phyloP scores from a whole-genome alignment of 2,888 invertebrate genomes.

The Eilema griseolum region DNA sequence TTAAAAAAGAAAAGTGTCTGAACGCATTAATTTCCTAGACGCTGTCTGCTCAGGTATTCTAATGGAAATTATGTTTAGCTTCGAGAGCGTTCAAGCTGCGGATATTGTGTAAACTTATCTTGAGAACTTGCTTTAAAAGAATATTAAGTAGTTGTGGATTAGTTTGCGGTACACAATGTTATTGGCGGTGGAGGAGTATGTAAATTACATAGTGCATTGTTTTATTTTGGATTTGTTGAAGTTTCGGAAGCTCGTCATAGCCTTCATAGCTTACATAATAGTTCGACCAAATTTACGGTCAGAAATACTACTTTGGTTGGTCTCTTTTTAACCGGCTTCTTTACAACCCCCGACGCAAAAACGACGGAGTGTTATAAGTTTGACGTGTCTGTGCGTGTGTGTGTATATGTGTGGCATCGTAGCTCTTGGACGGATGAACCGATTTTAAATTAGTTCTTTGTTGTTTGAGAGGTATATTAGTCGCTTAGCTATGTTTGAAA shows the following conservation, averaged over 20 bases:
- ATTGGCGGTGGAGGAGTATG: background rate
- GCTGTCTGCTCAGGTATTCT: slow-evolving; percentile 30
- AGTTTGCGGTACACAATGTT: slow-evolving; percentile 10
- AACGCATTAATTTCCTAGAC: slow-evolving; percentile 54
- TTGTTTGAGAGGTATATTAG: no score
- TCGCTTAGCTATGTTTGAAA: no score
- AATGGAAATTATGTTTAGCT: slow-evolving; percentile 44
- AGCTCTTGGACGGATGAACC: no score
- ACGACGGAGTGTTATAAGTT: no score
- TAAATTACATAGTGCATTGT: background rate
- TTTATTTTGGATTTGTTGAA: background rate
- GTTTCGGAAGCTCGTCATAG: background rate
- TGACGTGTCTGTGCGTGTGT: no score
- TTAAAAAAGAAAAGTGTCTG: slow-evolving; percentile 39
- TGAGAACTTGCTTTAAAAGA: slow-evolving; percentile 19
- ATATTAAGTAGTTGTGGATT: slow-evolving; percentile 21
- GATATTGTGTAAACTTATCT: slow-evolving; percentile 26
- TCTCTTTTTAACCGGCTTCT: background rate
- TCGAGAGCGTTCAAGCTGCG: slow-evolving; percentile 17
- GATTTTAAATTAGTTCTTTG: no score
- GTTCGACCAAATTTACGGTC: background rate
- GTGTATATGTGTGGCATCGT: no score
- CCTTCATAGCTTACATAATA: background rate
- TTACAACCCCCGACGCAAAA: no score
- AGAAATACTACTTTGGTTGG: background rate